Base-by-base conservation (phyloP, 2,113 vertebrate species). In the Thamnaconus septentrionalis region DNA sequence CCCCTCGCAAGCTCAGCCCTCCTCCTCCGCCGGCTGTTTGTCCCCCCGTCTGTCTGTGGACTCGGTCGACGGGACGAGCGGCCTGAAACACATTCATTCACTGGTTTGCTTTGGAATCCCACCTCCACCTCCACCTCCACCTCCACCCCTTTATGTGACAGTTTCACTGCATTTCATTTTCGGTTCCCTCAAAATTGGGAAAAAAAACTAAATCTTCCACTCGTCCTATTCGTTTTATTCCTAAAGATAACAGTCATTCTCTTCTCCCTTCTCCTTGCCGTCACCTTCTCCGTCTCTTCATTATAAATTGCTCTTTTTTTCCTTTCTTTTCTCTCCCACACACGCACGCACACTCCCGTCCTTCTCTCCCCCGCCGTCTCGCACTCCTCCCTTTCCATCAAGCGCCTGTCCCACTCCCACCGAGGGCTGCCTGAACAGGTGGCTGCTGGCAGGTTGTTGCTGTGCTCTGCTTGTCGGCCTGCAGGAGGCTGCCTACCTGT, bases 21-120 rank as follows among this genome's bases (percentile, higher is more conserved):
- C 82, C 80, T 74, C 68, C 80, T 72, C 80, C 86, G 88, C 80
- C 86, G 88, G 85, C 88, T 85, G 85, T 74, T 76, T 76, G 83
- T 81, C 78, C 18, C 18, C 2, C 18, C 52, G 70, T 79, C 76
- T 51, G 76, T 78, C 76, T 78, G 76, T 83, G 57, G 70, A 82
- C 78, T 71, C 59, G 71, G 59, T 70, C 54, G 75, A 64, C 60
- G 4, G 57, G 18, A 76, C 58, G 61, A 46, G 11, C 56, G 67
- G 82, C 58, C 69, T 64, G 69, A 71, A 71, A 72, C 8, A 59
- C 59, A 75, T 59, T 54, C 7, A 49, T 10, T 10, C 7, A 7
- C 5, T 59, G 6, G 49, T 66, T 58, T 46, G 0, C 18, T 31
- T 54, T 7, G 7, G 2, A 5, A 42, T 56, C 10, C 49, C 7